Base-by-base conservation (phyloP, 2,888 invertebrate species). In the Drosophila dives region DNA sequence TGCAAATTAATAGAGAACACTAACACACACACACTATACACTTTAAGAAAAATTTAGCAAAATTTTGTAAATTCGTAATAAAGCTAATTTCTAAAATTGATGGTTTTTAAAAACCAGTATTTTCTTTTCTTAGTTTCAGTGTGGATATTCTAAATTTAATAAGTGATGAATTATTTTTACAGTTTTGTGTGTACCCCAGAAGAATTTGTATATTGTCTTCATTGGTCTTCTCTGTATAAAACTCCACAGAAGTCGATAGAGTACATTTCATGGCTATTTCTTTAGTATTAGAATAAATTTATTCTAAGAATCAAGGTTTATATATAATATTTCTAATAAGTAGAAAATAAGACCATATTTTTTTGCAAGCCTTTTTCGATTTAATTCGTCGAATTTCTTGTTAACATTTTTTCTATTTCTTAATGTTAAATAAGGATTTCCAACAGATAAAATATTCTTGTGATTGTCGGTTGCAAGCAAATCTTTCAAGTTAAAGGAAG, bases 1-100 rank as follows among this genome's bases (percentile, higher is more conserved):
- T 77, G 87, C 89, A 86, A 86, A 86, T 86, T 86, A 86, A 89
- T 86, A 85, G 89, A 83, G 82, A 84, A 74, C 54, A 77, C 72
- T 77, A 60, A 20, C 63, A 34, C 63, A 33, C 55, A 33, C 48
- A 15, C 42, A 20, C 15, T 15, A 45, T 45, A 45, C 45, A 45
- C 45, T 45, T 15, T 15, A 2, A n/a, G 29, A 23, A 15, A 45
- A 23, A 15, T 8, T 45, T 4, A 3, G 1, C 10, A 10, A 10
- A 3, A 17, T 38, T 17, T 17, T 36, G 17, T 15, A 36, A 36
- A 36, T 17, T 17, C 3, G 36, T 17, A 36, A 38, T 2, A 40
- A 40, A 40, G 17, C n/a, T 0, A 10, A n/a, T 38, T 17, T 38
- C 17, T n/a, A 38, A n/a, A 15, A 36, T 34, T 34, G 34, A 34